These are phyloP conservation scores for Mycetomoellerius zeteki DNA, from an alignment of 1,140 invertebrate genomes.

Conservation along the genomic window DNA sequence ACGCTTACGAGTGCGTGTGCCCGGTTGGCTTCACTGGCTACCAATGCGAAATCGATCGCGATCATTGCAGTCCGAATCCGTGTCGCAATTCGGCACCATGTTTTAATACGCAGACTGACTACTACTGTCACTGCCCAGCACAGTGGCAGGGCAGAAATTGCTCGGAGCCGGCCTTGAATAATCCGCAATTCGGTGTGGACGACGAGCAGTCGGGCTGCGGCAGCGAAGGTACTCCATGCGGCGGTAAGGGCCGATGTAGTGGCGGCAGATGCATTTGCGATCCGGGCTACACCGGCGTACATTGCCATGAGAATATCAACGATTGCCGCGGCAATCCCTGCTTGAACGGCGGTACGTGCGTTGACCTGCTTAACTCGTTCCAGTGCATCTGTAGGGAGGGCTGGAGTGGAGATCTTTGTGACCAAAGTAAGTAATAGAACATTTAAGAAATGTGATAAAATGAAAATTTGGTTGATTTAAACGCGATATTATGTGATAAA, in stretches of 20 bases:
- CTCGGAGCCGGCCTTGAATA: constrained; percentile 90
- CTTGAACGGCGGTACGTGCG: constrained; percentile 91
- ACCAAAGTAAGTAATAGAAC: constrained; percentile 86
- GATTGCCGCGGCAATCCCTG: constrained; percentile 92
- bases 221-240: constrained; percentile 88
- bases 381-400: constrained; percentile 92
- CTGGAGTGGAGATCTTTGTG: constrained; percentile 90
- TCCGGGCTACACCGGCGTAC: constrained; percentile 92
- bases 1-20: constrained; percentile 94
- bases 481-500: neutral
- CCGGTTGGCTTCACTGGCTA: constrained; percentile 93
- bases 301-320: constrained; percentile 92
- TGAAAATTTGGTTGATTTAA: neutral
- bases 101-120: constrained; percentile 94
- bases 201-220: constrained; percentile 83
- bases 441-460: neutral
- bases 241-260: constrained; percentile 93
- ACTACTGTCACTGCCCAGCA: constrained; percentile 95
- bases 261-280: constrained; percentile 92
- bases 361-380: constrained; percentile 92
- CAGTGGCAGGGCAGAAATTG: constrained; percentile 97
- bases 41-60: constrained; percentile 94
- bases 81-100: constrained; percentile 93
- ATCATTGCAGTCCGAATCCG: constrained; percentile 94
- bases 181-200: constrained; percentile 87